Percentiles rank a stretch among this genome's conserved stretches.
Conservation (phyloP, 2,113 vertebrate genomes). For the Aplodontia rufa region DNA sequence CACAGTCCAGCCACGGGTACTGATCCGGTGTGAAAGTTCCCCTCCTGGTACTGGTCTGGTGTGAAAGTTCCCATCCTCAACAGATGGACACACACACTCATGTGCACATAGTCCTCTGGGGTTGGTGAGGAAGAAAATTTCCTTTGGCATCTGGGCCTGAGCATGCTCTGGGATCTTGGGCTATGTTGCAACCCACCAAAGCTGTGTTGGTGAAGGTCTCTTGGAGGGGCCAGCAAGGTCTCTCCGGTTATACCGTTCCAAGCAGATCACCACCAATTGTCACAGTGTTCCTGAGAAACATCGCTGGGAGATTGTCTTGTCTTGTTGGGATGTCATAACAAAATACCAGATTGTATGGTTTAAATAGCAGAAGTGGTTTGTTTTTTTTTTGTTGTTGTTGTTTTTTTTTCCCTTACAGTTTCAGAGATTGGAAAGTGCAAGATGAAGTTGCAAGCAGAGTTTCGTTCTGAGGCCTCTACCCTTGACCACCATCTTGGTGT, state of each 20-base stretch:
- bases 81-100: background rate
- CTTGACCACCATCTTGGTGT: background rate
- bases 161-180: background rate
- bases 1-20: background rate
- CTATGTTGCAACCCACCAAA: background rate
- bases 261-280: background rate
- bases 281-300: background rate
- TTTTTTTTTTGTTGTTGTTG: too few relatives aligned
- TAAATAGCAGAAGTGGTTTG: background rate
- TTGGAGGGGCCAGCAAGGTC: background rate
- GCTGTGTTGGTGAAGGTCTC: background rate
- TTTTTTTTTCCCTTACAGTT: background rate
- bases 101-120: background rate
- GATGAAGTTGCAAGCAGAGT: background rate
- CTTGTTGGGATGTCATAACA: background rate
- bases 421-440: background rate
- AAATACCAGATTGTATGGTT: background rate
- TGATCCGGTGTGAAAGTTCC: background rate
- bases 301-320: background rate
- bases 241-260: background rate
- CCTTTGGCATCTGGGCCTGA: background rate
- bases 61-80: background rate
- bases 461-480: background rate
- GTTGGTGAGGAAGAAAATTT: background rate
- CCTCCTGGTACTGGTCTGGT: background rate